These are phyloP conservation scores for Adrianichthys oophorus DNA, from an alignment of 2,797 vertebrate species.

Conservation along the genomic window DNA sequence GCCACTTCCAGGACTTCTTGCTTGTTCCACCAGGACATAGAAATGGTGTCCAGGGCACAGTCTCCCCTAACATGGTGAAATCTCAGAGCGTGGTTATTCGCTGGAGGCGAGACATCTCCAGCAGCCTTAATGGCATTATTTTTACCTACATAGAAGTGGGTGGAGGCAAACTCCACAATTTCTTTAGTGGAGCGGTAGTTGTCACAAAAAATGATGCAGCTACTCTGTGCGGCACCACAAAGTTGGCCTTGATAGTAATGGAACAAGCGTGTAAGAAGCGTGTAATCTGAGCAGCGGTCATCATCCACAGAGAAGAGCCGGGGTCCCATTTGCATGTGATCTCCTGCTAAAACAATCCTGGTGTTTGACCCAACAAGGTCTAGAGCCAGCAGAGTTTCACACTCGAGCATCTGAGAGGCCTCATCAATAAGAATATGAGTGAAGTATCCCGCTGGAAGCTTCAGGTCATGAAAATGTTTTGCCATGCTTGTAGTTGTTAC, in stretches of 20 bases:
- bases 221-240: slow-evolving; percentile 70
- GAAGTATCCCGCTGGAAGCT: slow-evolving; percentile 82
- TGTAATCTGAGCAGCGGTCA: slow-evolving; percentile 77
- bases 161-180: slow-evolving; percentile 88
- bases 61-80: slow-evolving; percentile 85
- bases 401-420: slow-evolving; percentile 93
- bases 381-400: slow-evolving; percentile 85
- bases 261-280: slow-evolving; percentile 87
- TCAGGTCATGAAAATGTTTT: slow-evolving; percentile 74
- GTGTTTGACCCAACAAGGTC: slow-evolving; percentile 79
- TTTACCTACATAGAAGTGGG: slow-evolving; percentile 84
- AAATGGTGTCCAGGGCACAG: slow-evolving; percentile 69
- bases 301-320: slow-evolving; percentile 81
- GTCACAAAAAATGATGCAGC: slow-evolving; percentile 86
- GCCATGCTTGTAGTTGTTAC: slow-evolving; percentile 82
- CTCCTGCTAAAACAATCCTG: slow-evolving; percentile 85
- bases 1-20: slow-evolving; percentile 76
- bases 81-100: slow-evolving; percentile 72
- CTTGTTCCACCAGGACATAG: slow-evolving; percentile 83
- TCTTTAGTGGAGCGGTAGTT: slow-evolving; percentile 88
- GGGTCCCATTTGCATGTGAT: slow-evolving; percentile 93
- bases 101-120: slow-evolving; percentile 77
- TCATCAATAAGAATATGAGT: slow-evolving; percentile 92
- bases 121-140: slow-evolving; percentile 81
- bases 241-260: slow-evolving; percentile 82